phyloP scores from a whole-genome alignment of 2,888 invertebrate genomes.

The Coecobrya sp. region DNA sequence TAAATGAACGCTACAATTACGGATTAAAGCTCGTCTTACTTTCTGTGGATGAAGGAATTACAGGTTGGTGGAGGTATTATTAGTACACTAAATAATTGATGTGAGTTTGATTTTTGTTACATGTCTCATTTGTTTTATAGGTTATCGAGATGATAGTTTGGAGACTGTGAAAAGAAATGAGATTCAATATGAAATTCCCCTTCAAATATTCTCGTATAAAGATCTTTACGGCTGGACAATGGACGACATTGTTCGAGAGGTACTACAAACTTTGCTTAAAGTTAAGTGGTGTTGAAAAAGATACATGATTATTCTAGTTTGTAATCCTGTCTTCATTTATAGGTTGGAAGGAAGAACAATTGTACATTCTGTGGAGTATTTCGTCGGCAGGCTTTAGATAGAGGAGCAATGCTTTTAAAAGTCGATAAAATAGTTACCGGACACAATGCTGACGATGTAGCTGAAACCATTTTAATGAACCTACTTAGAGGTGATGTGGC shows the following conservation, averaged over 20 bases:
- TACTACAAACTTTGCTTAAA: conserved; percentile 51
- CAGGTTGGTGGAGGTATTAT: conserved; percentile 89
- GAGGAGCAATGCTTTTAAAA: conserved; percentile 95
- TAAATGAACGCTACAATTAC: conserved; percentile 97
- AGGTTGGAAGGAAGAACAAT: conserved; percentile 96
- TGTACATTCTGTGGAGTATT: conserved; percentile 99
- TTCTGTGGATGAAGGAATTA: conserved; percentile 99
- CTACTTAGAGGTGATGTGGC: conserved; percentile 98
- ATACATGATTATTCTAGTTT: not conserved
- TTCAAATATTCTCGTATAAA: conserved; percentile 98
- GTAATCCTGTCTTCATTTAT: conserved; percentile 82
- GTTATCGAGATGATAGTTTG: conserved; percentile 98
- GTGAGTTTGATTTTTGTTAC: not conserved
- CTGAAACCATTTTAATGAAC: conserved; percentile 99
- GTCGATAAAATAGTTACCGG: conserved; percentile 99
- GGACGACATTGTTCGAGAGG: conserved; percentile 96
- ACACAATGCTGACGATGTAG: conserved; percentile 99
- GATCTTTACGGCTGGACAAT: conserved; percentile 99
- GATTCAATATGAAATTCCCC: conserved; percentile 96
- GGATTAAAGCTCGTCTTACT: conserved; percentile 95
- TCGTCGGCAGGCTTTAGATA: conserved; percentile 97
- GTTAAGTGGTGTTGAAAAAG: not conserved
- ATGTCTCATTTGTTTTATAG: conserved; percentile 87
- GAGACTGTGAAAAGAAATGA: conserved; percentile 98
- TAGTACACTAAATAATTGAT: not conserved